Evolutionary conservation across 2,797 vertebrate genomes (phyloP), one percentile per base, ranked within the genome.

Genomic region (Gymnodraco acuticeps): DNA sequence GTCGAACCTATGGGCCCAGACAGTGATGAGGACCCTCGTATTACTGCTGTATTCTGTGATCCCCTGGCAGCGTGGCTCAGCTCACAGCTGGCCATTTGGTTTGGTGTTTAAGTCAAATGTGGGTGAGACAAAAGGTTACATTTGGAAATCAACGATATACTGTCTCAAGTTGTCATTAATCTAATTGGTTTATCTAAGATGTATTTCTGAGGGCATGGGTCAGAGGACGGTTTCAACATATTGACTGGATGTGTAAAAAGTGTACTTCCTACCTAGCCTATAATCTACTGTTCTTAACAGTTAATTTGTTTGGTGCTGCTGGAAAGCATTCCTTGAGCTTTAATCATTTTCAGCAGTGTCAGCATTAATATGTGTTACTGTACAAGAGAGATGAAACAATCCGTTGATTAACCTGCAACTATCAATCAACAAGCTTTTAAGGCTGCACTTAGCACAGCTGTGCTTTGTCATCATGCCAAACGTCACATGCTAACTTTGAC

Each of bases 21-120:
- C 75, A 55, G 27, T 74, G 82, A 85, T 67, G 74, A 84, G 67
- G 38, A 27, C 70, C 80, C 73, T 77, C 38, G 4, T 59, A 66
- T 56, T 63, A 23, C 48, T 16, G 78, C 58, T 62, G 54, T 20
- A n/a, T 69, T 65, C 64, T 68, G 50, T 42, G 68, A 71, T 82
- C 74, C 71, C 50, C 72, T 68, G 79, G 85, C 80, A 72, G 65
- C 3, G 43, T 38, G 75, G 86, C 75, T 82, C 81, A 65, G 64
- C 50, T 85, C 79, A 64, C 81, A 86, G 85, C 78, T 77, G 77
- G 62, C 72, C 70, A 61, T 47, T 56, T 64, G 31, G 59, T 48
- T 48, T 73, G 60, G 54, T 16, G 3, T 48, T 20, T 16, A 62
- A 63, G 41, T 58, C 52, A 67, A 70, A 55, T 47, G 68, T 64